Evolutionary conservation across 2,888 invertebrate species (phyloP).

Genomic region (Ditylenchus weischeri): DNA sequence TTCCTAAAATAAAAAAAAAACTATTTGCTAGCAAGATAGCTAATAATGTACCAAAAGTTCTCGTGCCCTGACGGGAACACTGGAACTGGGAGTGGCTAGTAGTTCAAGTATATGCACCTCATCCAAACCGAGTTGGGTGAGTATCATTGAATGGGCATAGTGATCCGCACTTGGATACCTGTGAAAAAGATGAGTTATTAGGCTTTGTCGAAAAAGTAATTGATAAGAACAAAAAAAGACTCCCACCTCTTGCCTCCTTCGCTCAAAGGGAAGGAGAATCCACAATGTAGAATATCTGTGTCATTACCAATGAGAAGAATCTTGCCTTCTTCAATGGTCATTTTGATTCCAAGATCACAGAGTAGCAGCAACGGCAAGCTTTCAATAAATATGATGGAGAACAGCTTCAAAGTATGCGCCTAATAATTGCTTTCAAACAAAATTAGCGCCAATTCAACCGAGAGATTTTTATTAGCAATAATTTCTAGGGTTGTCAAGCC

Average conservation of each 20-base stretch:
- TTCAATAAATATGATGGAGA: too few species aligned
- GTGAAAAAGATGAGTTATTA: conserved; percentile 11
- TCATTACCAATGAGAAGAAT: conserved; percentile 55
- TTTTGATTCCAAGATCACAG: neutral
- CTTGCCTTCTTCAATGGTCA: conserved; percentile 45
- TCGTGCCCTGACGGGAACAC: conserved; percentile 43
- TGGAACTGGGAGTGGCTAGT: conserved; percentile 42
- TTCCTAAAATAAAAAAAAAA: conserved; percentile 2
- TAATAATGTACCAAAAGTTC: conserved; percentile 28
- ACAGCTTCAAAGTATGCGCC: too few species aligned
- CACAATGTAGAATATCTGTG: conserved; percentile 52
- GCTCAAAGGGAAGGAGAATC: conserved; percentile 48
- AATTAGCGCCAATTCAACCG: too few species aligned
- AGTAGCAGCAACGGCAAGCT: too few species aligned
- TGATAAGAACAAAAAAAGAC: conserved; percentile 13
- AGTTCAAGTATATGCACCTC: conserved; percentile 49
- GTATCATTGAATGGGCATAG: conserved; percentile 51
- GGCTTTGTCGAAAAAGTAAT: neutral
- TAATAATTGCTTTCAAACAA: too few species aligned
- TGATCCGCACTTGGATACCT: conserved; percentile 54
- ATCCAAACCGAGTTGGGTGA: conserved; percentile 41
- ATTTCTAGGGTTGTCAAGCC: too few species aligned
- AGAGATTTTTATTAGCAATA: too few species aligned
- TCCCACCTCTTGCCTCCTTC: conserved; percentile 49
- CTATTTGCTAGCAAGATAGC: too few species aligned